Evolutionary conservation across 2,113 vertebrate genomes (phyloP).

Genomic region (Hyaena hyaena): DNA sequence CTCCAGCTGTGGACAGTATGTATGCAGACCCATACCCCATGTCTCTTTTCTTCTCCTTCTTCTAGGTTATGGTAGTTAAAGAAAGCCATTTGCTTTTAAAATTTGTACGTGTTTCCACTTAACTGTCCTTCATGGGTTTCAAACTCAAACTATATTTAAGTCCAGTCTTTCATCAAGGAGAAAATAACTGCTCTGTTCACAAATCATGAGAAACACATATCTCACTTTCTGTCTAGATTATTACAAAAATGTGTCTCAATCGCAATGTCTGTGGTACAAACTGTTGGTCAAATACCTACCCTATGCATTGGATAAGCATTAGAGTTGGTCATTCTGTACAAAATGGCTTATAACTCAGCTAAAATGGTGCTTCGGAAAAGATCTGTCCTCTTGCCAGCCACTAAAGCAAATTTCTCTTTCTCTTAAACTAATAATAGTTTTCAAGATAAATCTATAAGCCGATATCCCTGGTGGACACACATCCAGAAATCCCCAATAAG

Average conservation of each 20-base stretch:
- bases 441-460: not conserved
- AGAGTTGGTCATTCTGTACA: not conserved
- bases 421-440: not conserved
- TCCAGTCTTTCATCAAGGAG: slow-evolving; percentile 16
- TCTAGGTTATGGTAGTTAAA: not conserved
- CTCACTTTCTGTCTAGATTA: slow-evolving; percentile 13
- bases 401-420: slow-evolving; percentile 27
- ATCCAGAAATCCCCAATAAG: not conserved
- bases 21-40: not conserved
- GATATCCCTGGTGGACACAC: not conserved
- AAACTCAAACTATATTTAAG: not conserved
- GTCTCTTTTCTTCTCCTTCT: slow-evolving; percentile 25
- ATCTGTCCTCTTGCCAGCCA: not conserved
- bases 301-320: slow-evolving; percentile 56
- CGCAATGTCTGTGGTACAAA: not conserved
- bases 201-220: slow-evolving; percentile 65
- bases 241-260: not conserved
- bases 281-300: slow-evolving; percentile 17
- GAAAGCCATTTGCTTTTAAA: slow-evolving; percentile 5
- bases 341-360: not conserved
- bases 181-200: slow-evolving; percentile 22
- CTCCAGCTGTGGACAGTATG: slow-evolving; percentile 50
- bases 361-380: not conserved
- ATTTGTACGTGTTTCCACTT: not conserved
- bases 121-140: not conserved